Evolutionary conservation across 2,113 vertebrate species (phyloP), one percentile per base, ranked within the genome.

Genomic region (Pavo muticus): DNA sequence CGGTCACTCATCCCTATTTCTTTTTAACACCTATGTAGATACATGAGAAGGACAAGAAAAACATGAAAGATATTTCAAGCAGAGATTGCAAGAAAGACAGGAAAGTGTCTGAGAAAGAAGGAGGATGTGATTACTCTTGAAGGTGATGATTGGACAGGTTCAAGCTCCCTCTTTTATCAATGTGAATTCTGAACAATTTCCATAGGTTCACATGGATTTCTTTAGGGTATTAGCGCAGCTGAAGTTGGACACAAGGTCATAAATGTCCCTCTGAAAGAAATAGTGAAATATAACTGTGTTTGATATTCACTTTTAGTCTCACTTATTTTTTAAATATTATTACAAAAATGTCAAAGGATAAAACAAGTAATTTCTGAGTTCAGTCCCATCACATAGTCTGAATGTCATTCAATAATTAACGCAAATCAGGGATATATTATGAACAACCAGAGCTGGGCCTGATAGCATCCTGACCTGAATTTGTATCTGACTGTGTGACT

Each of bases 101-200:
- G 77, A 44, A 12, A 85, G 47, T 37, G 74, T 73, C 17, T 35
- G 40, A 8, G 18, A 81, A 88, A 54, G 29, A 40, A 69, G 52
- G 64, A 29, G 69, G 20, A 67, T 63, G 50, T 45, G 83, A 71
- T 95, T 93, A 65, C 45, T 89, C 93, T 76, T 73, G 69, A 69
- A 80, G 63, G 39, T 82, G 14, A 60, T 84, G 14, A 60, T 52
- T 40, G 42, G 40, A 70, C 39, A 73, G 42, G 40, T 83, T 91
- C 59, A 67, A 50, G 63, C 76, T 90, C 50, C 30, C 32, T 14
- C 71, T 86, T 29, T 9, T 56, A 44, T 67, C 32, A 63, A 8
- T 27, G 29, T 81, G 65, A 84, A 52, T 87, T 91, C 60, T 81
- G n/a, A 65, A n/a, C 77, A 72, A 29, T 24, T 69, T 37, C n/a